Base-by-base conservation (phyloP, 1,140 invertebrate genomes). In the Magallana gigas region DNA sequence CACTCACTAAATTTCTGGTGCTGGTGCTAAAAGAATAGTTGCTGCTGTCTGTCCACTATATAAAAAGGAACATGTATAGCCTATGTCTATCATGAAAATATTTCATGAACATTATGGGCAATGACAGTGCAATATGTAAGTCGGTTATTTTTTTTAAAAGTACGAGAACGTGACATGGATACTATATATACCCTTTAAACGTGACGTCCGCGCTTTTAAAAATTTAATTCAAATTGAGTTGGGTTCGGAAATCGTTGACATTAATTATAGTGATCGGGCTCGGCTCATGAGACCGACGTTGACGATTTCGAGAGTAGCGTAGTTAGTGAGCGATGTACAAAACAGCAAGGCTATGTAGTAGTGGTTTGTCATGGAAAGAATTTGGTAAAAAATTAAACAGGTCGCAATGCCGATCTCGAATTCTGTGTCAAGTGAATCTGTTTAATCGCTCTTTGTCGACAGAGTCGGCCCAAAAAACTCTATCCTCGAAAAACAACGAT, bases 301-400 rank as follows among this genome's bases (percentile, higher is more conserved):
- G 1, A 1, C 1, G 36, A 1, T 36, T 14, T 64, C 8, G 68
- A 71, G 18, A 29, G 5, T 11, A 29, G 36, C 29, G 8, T 64
- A 64, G 60, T 4, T 48, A 48, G 23, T 29, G 68, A 29, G 68
- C 68, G 29, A 76, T 76, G 68, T 23, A 76, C 18, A 76, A 76
- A 29, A 12, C 68, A 29, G 23, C 12, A 23, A 76, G 68, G 5
- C 36, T 76, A 29, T 76, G 29, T 29, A 76, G 23, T 7, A 11
- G 23, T 29, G 68, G 68, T 12, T 36, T 76, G 68, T 76, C 68
- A 76, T 76, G 68, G 68, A 76, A 76, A 12, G 68, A 76, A 76
- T 12, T 76, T 8, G 68, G 68, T 29, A 76, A 29, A 76, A 76
- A 76, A 36, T 12, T 36, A 12, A 29, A 36, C 29, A 76, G 68